Evolutionary conservation across 2,113 vertebrate genomes (phyloP), one percentile per base, ranked within the genome.

Genomic region (Edolisoma coerulescens): DNA sequence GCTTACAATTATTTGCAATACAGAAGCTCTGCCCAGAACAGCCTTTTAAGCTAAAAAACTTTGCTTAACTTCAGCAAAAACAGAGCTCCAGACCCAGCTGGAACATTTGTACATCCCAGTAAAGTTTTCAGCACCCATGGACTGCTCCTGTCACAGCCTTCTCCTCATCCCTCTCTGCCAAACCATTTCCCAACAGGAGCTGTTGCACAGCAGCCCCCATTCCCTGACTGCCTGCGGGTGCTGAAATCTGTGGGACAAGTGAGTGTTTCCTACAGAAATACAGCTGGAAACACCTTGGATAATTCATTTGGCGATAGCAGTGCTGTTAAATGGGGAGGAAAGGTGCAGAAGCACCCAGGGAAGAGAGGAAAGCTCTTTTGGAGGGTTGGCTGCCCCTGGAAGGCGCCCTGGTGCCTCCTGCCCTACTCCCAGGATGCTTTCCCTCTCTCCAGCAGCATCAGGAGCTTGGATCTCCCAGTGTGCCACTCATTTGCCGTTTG

Each of bases 241-340:
- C 28, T 67, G 35, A 67, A 44, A 50, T 9, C 52, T 11, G 1
- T 7, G 37, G 27, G 30, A 39, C 11, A 23, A 39, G 41, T 2
- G 56, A 28, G 22, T 13, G 18, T 16, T 84, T 68, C 41, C 84
- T n/a, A 3, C 44, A 50, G 44, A 82, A 84, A 88, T 5, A 8
- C 37, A 47, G 50, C 45, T 54, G 17, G 6, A 20, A 67, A n/a
- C 4, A 2, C 8, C 71, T 21, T 53, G 11, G 41, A 35, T 13
- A 10, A 54, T 39, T 35, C 26, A 10, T n/a, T 16, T 18, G 16
- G 27, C 32, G 32, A 32, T 8, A 53, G 19, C 59, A 39, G 33
- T 0, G 1, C 37, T 17, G 5, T 50, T 27, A 28, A 70, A 74
- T 1, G 5, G 14, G 33, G 27, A 52, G 13, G 13, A 13, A 33